Percentiles rank a stretch among this genome's conserved stretches.
Evolutionary conservation across 2,113 vertebrate species (phyloP).

Genomic region (Takifugu bimaculatus): DNA sequence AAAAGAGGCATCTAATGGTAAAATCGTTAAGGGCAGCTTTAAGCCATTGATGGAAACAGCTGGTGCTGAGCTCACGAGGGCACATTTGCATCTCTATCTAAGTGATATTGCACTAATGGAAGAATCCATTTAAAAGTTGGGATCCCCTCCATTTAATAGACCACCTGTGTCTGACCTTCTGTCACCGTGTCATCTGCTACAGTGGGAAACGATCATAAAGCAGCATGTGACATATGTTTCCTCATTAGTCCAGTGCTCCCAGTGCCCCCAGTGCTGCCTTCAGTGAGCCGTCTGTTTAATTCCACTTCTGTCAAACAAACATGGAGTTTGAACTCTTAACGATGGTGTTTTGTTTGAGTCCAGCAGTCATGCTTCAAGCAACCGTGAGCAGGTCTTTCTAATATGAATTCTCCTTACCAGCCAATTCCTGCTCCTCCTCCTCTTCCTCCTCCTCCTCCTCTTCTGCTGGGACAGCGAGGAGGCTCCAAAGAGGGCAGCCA

Average conservation of each 20-base stretch:
- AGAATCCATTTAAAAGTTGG: not conserved
- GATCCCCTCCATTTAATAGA: not conserved
- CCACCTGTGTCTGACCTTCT: not conserved
- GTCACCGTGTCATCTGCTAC: not conserved
- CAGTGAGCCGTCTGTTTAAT: not conserved
- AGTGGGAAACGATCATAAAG: not conserved
- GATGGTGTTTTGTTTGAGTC: not conserved
- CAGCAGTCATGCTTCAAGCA: too few relatives aligned
- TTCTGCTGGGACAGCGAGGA: conserved; percentile 16
- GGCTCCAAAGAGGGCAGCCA: conserved; percentile 18
- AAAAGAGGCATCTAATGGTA: too few relatives aligned
- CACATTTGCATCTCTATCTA: not conserved
- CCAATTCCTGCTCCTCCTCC: not conserved
- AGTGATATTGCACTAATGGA: not conserved
- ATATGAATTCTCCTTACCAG: conserved; percentile 29
- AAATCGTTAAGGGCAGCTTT: too few relatives aligned
- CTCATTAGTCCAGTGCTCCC: not conserved
- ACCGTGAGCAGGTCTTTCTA: not conserved
- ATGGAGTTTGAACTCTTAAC: not conserved
- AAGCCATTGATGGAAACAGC: too few relatives aligned
- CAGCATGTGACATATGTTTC: not conserved
- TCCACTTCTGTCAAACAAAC: not conserved
- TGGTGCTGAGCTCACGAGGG: too few relatives aligned
- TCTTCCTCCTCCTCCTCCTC: conserved; percentile 1
- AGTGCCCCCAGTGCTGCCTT: too few relatives aligned